Conservation (phyloP, 2,113 vertebrate species). For the Chloebia gouldiae region DNA sequence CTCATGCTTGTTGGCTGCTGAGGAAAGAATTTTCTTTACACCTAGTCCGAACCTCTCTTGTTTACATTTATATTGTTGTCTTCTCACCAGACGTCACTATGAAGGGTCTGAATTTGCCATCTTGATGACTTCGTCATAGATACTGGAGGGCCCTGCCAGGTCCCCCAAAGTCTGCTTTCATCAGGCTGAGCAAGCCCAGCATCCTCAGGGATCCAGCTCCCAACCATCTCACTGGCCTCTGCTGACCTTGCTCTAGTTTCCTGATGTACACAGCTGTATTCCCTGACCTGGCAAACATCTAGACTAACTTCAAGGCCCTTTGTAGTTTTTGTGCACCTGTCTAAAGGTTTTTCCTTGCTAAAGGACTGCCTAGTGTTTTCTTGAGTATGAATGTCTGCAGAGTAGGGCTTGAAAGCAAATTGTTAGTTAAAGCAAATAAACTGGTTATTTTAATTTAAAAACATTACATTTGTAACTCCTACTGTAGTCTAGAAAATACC, state of each 20-base stretch:
- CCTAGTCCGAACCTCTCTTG: background rate
- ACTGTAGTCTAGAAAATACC: background rate
- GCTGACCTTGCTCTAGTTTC: background rate
- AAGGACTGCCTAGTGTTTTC: background rate
- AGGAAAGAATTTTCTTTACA: background rate
- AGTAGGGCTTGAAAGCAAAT: background rate
- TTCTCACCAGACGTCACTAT: background rate
- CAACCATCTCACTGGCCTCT: no score
- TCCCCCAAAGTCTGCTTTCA: background rate
- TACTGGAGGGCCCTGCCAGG: background rate
- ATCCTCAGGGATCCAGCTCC: background rate
- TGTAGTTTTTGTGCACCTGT: background rate
- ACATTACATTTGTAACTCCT: background rate
- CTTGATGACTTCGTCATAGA: background rate
- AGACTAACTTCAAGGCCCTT: background rate
- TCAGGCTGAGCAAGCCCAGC: background rate
- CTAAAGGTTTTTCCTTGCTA: background rate
- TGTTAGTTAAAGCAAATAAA: background rate
- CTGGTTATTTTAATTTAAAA: background rate
- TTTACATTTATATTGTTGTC: background rate
- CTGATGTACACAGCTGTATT: background rate
- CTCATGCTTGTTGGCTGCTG: background rate
- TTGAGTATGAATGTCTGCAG: background rate
- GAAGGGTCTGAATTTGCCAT: background rate
- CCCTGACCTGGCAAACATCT: background rate